Percentiles rank a stretch among this genome's conserved stretches.
Conservation (phyloP, 2,888 invertebrate genomes). For the Ophioninae sp. region DNA sequence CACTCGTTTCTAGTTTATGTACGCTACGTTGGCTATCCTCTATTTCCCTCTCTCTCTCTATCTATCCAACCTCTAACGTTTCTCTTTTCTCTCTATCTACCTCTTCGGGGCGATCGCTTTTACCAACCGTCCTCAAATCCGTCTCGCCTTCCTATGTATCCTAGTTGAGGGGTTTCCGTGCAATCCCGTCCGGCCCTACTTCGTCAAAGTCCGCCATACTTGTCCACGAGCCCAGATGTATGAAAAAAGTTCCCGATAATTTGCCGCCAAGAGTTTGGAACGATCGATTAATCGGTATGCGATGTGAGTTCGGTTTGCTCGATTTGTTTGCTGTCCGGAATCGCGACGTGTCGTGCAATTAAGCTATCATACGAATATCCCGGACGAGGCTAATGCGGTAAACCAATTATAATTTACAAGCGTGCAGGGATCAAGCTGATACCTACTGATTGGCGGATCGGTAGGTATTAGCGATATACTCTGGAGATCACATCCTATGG, state of each 20-base stretch:
- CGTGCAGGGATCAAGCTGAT: not conserved
- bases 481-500: too few relatives aligned
- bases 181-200: constrained; percentile 39
- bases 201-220: constrained; percentile 35
- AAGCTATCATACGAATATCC: constrained; percentile 37
- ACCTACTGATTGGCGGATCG: not conserved
- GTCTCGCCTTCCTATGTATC: constrained; percentile 10
- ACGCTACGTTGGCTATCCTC: constrained; percentile 1
- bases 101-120: not conserved
- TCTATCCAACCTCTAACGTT: not conserved
- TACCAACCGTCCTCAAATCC: constrained; percentile 11
- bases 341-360: constrained; percentile 48
- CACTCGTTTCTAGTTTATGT: constrained; percentile 46
- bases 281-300: constrained; percentile 46
- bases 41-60: not conserved
- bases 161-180: constrained; percentile 37
- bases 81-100: not conserved
- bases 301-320: constrained; percentile 52
- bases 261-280: constrained; percentile 35
- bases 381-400: constrained; percentile 34
- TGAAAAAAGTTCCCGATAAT: constrained; percentile 6
- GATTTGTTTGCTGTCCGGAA: constrained; percentile 15
- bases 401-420: constrained; percentile 66
- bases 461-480: constrained; percentile 6
- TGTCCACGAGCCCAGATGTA: not conserved